phyloP scores from a whole-genome alignment of 2,888 invertebrate species.

The Mystacides longicornis region DNA sequence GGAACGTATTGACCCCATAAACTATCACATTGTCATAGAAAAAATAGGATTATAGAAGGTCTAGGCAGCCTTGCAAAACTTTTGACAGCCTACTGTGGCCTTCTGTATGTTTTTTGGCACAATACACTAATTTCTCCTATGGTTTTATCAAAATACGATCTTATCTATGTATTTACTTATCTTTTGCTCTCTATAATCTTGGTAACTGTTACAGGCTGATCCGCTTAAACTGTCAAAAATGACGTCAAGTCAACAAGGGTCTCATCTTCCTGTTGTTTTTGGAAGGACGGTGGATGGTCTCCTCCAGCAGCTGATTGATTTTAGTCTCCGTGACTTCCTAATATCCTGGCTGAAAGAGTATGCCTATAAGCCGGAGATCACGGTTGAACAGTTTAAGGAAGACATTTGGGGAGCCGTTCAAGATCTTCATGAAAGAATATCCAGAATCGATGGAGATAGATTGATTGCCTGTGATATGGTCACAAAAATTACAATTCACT shows the following conservation, averaged over 20 bases:
- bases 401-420: constrained; percentile 78
- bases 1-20: no score
- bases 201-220: constrained; percentile 40
- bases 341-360: constrained; percentile 65
- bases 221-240: constrained; percentile 36
- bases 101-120: no score
- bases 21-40: no score
- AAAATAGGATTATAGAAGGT: no score
- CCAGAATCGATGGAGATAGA: constrained; percentile 72
- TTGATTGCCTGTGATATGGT: constrained; percentile 78
- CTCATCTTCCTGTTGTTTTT: constrained; percentile 69
- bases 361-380: constrained; percentile 58
- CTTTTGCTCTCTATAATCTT: no score
- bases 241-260: constrained; percentile 34
- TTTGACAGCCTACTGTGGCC: no score
- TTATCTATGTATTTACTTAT: no score
- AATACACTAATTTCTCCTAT: no score
- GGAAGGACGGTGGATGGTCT: constrained; percentile 78
- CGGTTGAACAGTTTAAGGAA: constrained; percentile 61
- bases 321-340: constrained; percentile 72
- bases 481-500: constrained; percentile 72
- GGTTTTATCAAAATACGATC: no score
- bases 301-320: constrained; percentile 74
- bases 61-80: no score
- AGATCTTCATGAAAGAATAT: constrained; percentile 62